phyloP scores from a whole-genome alignment of 2,113 vertebrate species.

The Physeter macrocephalus region DNA sequence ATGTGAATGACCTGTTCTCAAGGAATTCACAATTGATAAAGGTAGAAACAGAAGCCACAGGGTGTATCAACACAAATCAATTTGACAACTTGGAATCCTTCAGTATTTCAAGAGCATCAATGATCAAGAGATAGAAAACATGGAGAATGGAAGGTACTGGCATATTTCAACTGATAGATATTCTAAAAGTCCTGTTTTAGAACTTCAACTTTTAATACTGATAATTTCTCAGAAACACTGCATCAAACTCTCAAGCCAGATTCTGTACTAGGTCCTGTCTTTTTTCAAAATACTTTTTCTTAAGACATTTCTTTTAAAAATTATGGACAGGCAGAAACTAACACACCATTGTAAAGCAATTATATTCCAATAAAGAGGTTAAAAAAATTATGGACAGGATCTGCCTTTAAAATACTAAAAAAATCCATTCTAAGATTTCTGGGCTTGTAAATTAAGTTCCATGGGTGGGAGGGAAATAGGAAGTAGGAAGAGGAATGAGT shows the following conservation, averaged over 20 bases:
- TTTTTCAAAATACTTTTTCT: background rate
- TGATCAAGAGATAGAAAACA: background rate
- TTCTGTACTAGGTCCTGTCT: background rate
- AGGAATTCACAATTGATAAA: background rate
- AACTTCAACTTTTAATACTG: background rate
- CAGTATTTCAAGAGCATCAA: background rate
- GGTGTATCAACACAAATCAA: background rate
- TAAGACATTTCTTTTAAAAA: background rate
- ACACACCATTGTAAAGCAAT: too few relatives aligned
- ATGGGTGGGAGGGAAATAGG: background rate
- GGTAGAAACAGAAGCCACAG: background rate
- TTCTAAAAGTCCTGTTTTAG: background rate
- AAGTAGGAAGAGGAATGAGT: background rate
- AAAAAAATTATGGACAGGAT: background rate
- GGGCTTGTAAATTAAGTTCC: background rate
- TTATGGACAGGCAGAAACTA: background rate
- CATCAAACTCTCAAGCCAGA: background rate
- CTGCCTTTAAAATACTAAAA: background rate
- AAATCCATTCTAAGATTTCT: background rate
- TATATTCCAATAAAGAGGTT: too few relatives aligned
- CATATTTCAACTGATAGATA: background rate
- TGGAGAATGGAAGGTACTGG: background rate
- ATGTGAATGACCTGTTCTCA: background rate
- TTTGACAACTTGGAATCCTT: background rate
- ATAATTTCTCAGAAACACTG: background rate